Conservation (phyloP, 2,888 invertebrate species). For the Eristalis pertinax region DNA sequence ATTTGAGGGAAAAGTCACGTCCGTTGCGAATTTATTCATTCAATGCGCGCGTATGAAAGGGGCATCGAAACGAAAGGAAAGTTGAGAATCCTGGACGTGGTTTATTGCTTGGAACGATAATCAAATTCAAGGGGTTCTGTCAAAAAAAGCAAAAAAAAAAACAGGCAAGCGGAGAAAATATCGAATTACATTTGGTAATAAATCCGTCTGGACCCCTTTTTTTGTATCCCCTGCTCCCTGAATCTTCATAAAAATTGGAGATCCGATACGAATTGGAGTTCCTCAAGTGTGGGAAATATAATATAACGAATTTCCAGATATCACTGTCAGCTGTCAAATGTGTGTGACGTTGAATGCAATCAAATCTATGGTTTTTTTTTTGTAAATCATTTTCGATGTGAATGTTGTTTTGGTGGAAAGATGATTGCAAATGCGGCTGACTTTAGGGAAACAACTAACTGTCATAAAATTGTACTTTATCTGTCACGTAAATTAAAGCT, state of each 20-base stretch:
- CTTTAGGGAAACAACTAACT: neutral
- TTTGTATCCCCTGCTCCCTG: neutral
- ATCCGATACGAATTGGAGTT: neutral
- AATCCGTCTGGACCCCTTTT: slow-evolving; percentile 4
- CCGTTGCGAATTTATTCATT: slow-evolving; percentile 45
- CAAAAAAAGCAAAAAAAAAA: neutral
- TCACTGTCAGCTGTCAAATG: neutral
- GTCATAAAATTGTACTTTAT: neutral
- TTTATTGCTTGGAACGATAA: slow-evolving; percentile 5
- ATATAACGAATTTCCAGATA: no score
- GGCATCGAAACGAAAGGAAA: neutral
- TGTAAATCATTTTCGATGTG: neutral
- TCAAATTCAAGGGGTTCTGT: slow-evolving; percentile 5
- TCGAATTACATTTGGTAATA: slow-evolving; percentile 27
- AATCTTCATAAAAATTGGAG: neutral
- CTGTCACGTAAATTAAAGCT: neutral
- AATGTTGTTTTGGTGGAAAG: neutral
- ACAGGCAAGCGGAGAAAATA: slow-evolving; percentile 3
- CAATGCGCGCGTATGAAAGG: slow-evolving; percentile 2
- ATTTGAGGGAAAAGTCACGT: slow-evolving; percentile 54
- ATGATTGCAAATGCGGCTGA: neutral
- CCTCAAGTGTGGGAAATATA: neutral
- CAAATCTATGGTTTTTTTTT: neutral
- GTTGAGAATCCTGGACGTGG: slow-evolving; percentile 6
- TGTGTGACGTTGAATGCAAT: neutral